phyloP scores from a whole-genome alignment of 2,113 vertebrate species.

The Cyanoramphus novaezelandiae region DNA sequence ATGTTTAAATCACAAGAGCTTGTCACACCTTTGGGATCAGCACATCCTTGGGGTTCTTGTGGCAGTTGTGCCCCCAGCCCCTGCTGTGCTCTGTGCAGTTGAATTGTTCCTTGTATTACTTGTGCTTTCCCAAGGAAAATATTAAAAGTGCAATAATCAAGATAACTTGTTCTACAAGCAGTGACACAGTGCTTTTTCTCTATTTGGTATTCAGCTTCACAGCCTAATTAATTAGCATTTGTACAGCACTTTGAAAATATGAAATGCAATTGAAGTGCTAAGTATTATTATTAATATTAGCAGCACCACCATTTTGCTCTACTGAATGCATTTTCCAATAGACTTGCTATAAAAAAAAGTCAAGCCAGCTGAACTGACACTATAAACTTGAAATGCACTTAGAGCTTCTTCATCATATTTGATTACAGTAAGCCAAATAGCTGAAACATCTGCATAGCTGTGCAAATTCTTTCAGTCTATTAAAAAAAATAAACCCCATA shows the following conservation, averaged over 20 bases:
- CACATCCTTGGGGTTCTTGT: not conserved
- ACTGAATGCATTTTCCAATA: conserved; percentile 29
- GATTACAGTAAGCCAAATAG: conserved; percentile 17
- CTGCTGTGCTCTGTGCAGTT: not conserved
- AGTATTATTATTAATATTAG: conserved; percentile 57
- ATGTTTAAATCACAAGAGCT: not conserved
- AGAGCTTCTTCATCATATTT: conserved; percentile 11
- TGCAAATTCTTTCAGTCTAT: not conserved
- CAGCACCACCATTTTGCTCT: conserved; percentile 22
- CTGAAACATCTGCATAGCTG: conserved; percentile 6
- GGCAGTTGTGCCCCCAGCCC: not conserved
- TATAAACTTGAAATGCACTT: not conserved
- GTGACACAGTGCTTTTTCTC: not conserved
- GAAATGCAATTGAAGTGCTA: conserved; percentile 44
- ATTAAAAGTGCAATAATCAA: conserved; percentile 18
- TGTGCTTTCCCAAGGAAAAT: not conserved
- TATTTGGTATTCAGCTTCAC: conserved; percentile 24
- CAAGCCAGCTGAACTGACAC: conserved; percentile 1
- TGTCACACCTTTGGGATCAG: not conserved
- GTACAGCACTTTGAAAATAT: conserved; percentile 33
- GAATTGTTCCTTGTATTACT: not conserved
- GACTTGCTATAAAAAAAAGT: not conserved
- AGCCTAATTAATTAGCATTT: conserved; percentile 60
- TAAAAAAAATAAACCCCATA: not conserved
- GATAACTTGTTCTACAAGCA: conserved; percentile 40